Percentiles rank a stretch among this genome's conserved stretches.
These are phyloP conservation scores for Zaprionus capensis DNA, from an alignment of 1,140 invertebrate species.

Conservation along the genomic window DNA sequence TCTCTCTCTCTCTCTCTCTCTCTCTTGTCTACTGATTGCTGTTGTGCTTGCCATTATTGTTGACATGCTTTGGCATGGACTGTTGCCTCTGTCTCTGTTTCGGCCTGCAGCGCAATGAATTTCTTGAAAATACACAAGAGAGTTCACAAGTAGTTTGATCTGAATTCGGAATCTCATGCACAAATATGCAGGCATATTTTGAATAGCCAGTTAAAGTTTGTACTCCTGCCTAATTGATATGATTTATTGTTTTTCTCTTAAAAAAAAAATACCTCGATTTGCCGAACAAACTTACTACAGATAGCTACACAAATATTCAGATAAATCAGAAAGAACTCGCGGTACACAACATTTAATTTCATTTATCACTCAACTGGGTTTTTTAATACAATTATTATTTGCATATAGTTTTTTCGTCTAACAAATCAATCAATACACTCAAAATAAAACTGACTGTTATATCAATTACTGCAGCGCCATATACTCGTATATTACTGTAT, in stretches of 20 bases:
- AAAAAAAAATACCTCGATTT: not conserved
- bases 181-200: not conserved
- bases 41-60: slow-evolving; percentile 2
- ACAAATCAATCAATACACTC: not conserved
- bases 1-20: not conserved
- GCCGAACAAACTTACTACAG: no score
- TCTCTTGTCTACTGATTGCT: not conserved
- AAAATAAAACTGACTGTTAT: not conserved
- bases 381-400: not conserved
- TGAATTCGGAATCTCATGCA: not conserved
- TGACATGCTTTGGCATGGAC: not conserved
- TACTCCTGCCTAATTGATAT: not conserved
- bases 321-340: not conserved
- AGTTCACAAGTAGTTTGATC: not conserved
- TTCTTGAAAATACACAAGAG: not conserved
- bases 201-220: not conserved
- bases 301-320: not conserved
- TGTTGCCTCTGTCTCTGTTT: not conserved
- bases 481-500: not conserved
- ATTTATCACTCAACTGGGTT: not conserved
- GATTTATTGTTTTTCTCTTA: not conserved
- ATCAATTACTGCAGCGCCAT: not conserved
- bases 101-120: not conserved
- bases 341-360: not conserved
- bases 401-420: not conserved